These are phyloP conservation scores for Apteryx owenii DNA, from an alignment of 2,113 vertebrate genomes.

Conservation along the genomic window DNA sequence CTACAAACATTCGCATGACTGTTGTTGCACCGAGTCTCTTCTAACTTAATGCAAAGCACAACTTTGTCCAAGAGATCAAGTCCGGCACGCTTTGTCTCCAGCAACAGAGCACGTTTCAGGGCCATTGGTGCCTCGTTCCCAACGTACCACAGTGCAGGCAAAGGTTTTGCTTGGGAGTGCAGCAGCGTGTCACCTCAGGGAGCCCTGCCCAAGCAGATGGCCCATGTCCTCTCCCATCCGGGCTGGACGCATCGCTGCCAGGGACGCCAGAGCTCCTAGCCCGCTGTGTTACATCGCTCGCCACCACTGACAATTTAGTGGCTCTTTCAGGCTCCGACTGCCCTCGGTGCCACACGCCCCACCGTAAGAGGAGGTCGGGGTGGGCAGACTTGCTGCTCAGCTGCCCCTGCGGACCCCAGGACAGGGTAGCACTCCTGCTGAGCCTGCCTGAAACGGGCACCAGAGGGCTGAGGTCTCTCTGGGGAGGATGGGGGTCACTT, in stretches of 20 bases:
- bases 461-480: background rate
- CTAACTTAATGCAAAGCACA: background rate
- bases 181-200: background rate
- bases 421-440: no score
- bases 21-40: rapidly evolving
- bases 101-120: rapidly evolving
- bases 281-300: background rate
- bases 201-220: background rate
- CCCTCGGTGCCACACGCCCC: rapidly evolving
- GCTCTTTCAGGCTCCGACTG: background rate
- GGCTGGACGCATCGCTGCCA: background rate
- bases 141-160: rapidly evolving
- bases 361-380: background rate
- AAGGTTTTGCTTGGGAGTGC: background rate
- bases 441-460: background rate
- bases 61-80: background rate
- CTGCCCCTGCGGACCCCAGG: rapidly evolving
- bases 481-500: no score
- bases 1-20: background rate
- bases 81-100: background rate
- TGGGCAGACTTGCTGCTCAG: background rate
- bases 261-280: no score
- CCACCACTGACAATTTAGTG: background rate
- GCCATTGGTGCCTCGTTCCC: background rate
- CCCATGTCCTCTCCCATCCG: background rate